Evolutionary conservation across 2,888 invertebrate genomes (phyloP).

Genomic region (Drosophila nigricruria): DNA sequence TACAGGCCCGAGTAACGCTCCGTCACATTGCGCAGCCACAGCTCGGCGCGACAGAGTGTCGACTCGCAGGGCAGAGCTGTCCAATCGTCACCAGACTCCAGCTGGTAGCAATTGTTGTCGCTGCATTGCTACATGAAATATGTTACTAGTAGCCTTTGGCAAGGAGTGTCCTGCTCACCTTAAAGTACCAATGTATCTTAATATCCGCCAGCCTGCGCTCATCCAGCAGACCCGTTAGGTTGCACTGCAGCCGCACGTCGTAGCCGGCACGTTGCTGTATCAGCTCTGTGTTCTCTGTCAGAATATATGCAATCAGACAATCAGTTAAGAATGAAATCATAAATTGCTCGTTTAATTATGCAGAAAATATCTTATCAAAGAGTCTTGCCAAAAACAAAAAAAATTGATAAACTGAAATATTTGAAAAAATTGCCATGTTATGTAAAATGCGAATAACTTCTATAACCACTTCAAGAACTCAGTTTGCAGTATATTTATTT

Average conservation of each 20-base stretch:
- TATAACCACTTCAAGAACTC: background rate
- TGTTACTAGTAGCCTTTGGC: background rate
- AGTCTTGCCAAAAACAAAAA: constrained; percentile 29
- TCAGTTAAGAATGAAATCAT: constrained; percentile 21
- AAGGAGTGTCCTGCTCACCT: constrained; percentile 61
- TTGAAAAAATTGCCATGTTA: constrained; percentile 7
- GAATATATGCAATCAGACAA: constrained; percentile 30
- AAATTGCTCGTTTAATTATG: constrained; percentile 42
- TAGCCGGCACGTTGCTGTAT: constrained; percentile 82
- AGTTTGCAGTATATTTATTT: background rate
- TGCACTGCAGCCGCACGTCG: constrained; percentile 82
- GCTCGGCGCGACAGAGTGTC: constrained; percentile 75
- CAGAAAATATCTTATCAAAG: constrained; percentile 67
- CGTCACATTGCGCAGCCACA: constrained; percentile 82
- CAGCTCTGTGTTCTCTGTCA: constrained; percentile 80
- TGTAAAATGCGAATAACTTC: background rate
- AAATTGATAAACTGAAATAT: constrained; percentile 5
- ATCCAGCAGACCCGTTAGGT: constrained; percentile 77
- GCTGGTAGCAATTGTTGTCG: constrained; percentile 75
- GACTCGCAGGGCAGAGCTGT: constrained; percentile 79
- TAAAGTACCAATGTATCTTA: constrained; percentile 83
- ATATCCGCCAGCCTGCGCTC: constrained; percentile 66
- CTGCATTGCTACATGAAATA: constrained; percentile 78
- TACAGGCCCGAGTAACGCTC: constrained; percentile 84
- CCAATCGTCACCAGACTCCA: constrained; percentile 75